Evolutionary conservation across 2,113 vertebrate species (phyloP), one percentile per base, ranked within the genome.

Genomic region (Labeo catla): DNA sequence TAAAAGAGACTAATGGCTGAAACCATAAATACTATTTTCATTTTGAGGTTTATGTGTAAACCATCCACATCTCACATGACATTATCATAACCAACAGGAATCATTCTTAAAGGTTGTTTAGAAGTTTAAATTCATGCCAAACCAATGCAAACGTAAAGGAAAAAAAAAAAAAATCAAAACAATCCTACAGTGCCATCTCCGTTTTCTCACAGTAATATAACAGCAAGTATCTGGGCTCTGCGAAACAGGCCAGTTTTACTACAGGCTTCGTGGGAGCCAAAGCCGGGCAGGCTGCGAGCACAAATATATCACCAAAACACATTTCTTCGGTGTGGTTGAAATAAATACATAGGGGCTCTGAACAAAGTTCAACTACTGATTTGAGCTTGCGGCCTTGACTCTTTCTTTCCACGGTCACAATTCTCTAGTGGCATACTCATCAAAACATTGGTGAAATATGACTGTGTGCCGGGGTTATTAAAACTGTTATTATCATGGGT

Each of bases 401-500:
- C 90, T 86, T 89, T 92, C 93, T 94, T 94, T 95, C 94, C 93
- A 88, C 90, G 78, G 77, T 85, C 68, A 81, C 84, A 88, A 87
- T 84, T 92, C 89, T 91, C 87, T 86, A 49, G 83, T 92, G 93
- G 91, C 89, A 90, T 68, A 49, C 85, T 86, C 90, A 88, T 90
- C 90, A 91, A 90, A 93, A 93, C 92, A 93, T 86, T 88, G 91
- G 87, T 94, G 91, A 95, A 95, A 93, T 94, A 93, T 93, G 89
- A 90, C 92, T 91, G 90, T n/a, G 81, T 63, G 87, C 57, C 83
- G 11, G 73, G 89, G 91, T 93, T 94, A 95, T 93, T 94, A 94
- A 94, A 94, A 93, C 92, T 92, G 90, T 93, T 93, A 93, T 94
- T 94, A 94, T 87, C 91, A 92, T 77, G 91, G 93, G 88, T 91